Conservation (phyloP, 2,888 invertebrate genomes). For the Sphaerophoria taeniata region DNA sequence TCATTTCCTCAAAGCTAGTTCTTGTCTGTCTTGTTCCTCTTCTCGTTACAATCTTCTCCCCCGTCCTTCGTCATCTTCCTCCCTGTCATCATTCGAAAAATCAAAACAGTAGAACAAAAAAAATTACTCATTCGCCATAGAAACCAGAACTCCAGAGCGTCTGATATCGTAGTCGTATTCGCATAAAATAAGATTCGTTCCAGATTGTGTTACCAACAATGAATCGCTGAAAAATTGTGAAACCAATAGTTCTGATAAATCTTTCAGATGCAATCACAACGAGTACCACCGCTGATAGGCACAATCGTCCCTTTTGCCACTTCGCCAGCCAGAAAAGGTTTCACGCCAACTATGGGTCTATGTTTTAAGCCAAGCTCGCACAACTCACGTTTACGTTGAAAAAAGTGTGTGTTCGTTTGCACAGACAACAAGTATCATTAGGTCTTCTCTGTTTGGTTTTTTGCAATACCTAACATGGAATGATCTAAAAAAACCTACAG, state of each 20-base stretch:
- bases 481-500: neutral
- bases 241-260: conserved; percentile 74
- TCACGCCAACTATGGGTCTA: conserved; percentile 30
- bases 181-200: conserved; percentile 68
- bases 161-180: conserved; percentile 18
- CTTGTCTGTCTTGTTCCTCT: conserved; percentile 15
- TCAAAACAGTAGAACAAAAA: conserved; percentile 10
- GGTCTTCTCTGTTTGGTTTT: conserved; percentile 9
- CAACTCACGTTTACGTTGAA: neutral
- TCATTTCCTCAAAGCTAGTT: conserved; percentile 61
- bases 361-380: conserved; percentile 23
- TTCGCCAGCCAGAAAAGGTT: neutral
- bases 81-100: conserved; percentile 20
- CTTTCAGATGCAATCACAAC: conserved; percentile 70
- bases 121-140: conserved; percentile 21
- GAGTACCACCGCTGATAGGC: conserved; percentile 8
- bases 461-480: conserved; percentile 39
- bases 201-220: conserved; percentile 73
- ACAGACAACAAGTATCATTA: neutral
- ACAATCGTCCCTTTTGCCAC: neutral
- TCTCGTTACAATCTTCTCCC: no score
- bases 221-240: conserved; percentile 74
- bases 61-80: conserved; percentile 21
- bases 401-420: conserved; percentile 35
- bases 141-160: conserved; percentile 3